A percentile compares a stretch with the other conserved stretches of the same genome.
These are phyloP conservation scores for Clamator glandarius DNA, from an alignment of 2,797 vertebrate species.

Conservation along the genomic window DNA sequence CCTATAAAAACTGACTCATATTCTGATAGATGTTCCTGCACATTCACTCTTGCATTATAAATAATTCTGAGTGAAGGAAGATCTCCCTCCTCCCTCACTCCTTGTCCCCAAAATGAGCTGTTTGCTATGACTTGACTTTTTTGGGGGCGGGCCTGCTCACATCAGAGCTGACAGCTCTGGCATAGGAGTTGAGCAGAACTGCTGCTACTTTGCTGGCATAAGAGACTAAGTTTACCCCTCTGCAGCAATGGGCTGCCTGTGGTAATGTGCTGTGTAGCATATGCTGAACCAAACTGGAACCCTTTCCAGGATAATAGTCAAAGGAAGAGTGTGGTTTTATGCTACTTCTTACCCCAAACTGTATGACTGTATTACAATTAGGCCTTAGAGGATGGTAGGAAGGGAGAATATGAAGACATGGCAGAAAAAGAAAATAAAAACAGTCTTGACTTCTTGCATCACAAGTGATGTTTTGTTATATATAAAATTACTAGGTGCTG, in stretches of 20 bases:
- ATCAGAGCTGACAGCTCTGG: not conserved
- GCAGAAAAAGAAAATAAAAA: not conserved
- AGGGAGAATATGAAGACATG: not conserved
- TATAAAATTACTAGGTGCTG: not conserved
- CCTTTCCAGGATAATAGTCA: not conserved
- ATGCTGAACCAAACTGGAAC: not conserved
- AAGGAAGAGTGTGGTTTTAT: not conserved
- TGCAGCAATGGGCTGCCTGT: accelerated
- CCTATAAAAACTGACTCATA: not conserved
- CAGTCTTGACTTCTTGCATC: not conserved
- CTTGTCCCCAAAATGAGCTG: not conserved
- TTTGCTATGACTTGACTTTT: not conserved
- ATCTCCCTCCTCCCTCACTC: not conserved
- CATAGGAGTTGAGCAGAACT: not conserved
- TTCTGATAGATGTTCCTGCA: not conserved
- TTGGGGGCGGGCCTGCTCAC: not conserved
- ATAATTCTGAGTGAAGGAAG: not conserved
- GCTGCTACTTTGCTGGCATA: not conserved
- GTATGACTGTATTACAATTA: not conserved
- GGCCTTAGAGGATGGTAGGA: not conserved
- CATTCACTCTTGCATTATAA: not conserved
- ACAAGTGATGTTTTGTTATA: not conserved
- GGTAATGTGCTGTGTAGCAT: not conserved
- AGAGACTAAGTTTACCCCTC: not conserved
- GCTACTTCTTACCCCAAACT: not conserved